Evolutionary conservation across 2,113 vertebrate genomes (phyloP), one percentile per base, ranked within the genome.

Genomic region (Charina bottae): DNA sequence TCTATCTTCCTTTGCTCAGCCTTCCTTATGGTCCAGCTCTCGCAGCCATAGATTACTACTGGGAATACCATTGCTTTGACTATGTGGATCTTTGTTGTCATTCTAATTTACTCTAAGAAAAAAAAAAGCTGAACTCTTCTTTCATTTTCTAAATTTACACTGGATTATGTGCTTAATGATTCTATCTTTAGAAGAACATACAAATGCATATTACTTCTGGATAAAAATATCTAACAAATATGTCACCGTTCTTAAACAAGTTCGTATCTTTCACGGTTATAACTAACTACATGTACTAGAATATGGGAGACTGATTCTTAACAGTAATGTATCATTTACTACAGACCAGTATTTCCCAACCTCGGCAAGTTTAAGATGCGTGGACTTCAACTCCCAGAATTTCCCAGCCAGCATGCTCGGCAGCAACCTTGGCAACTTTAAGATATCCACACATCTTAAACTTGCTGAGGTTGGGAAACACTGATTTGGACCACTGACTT

Each of bases 201-300:
- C 94, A 90, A 93, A 92, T 37, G 6, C 17, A 78, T 78, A 21
- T 78, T 28, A 28, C 3, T 64, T 37, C 68, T 78, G 68, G 96
- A 96, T 96, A 95, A 94, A 95, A 97, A 95, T 94, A 93, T 94
- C 96, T 95, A 96, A 93, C 93, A 96, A 19, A 54, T 62, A 90
- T 92, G 64, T 17, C 33, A 83, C n/a, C 10, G 0, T 58, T 49
- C 33, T 87, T 58, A 59, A 28, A 23, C 46, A 26, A 86, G 54
- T 28, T 28, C 9, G 28, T 55, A 33, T 8, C 26, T 85, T 85
- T 53, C 23, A 28, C 15, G 26, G 24, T 15, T 84, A 46, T 85
- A 85, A 85, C 53, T 85, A 85, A 53, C 83, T 53, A 42, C 13
- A 37, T 78, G 83, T 26, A 85, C 26, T 26, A 21, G 46, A 37